phyloP scores from a whole-genome alignment of 1,140 invertebrate genomes.

The Trichonephila clavata region DNA sequence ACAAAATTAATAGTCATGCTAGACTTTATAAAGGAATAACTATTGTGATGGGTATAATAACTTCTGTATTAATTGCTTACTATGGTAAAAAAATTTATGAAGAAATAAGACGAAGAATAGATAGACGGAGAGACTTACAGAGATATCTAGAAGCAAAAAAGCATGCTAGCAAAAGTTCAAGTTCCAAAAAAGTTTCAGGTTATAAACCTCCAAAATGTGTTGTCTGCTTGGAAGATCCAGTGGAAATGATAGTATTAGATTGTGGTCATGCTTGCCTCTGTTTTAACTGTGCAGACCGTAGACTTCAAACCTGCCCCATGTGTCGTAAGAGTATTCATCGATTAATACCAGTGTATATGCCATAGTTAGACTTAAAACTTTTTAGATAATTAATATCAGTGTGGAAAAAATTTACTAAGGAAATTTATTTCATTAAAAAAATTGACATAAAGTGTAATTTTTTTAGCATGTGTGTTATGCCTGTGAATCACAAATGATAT shows the following conservation, averaged over 20 bases:
- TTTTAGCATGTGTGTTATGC: too few species aligned
- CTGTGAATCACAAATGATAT: too few species aligned
- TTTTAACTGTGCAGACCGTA: constrained; percentile 80
- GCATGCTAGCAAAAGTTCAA: constrained; percentile 27
- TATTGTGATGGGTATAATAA: constrained; percentile 78
- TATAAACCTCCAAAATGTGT: constrained; percentile 79
- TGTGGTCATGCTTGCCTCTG: constrained; percentile 82
- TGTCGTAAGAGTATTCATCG: constrained; percentile 79
- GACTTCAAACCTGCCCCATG: constrained; percentile 80
- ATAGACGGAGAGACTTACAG: constrained; percentile 82
- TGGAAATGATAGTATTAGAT: constrained; percentile 80
- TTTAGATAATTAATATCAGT: too few species aligned
- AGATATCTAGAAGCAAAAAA: constrained; percentile 67
- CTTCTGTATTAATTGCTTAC: constrained; percentile 78
- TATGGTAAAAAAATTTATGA: constrained; percentile 77
- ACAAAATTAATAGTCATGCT: constrained; percentile 78
- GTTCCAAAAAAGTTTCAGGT: background rate
- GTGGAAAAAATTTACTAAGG: too few species aligned
- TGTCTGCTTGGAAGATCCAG: constrained; percentile 80
- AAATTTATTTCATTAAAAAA: too few species aligned
- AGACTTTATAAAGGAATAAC: constrained; percentile 79
- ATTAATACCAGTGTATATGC: constrained; percentile 79
- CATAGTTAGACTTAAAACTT: constrained; percentile 74
- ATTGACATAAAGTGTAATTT: too few species aligned
- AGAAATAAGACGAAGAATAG: constrained; percentile 56